These are phyloP conservation scores for Quadriops clusia DNA, from an alignment of 2,888 invertebrate species.

Conservation along the genomic window DNA sequence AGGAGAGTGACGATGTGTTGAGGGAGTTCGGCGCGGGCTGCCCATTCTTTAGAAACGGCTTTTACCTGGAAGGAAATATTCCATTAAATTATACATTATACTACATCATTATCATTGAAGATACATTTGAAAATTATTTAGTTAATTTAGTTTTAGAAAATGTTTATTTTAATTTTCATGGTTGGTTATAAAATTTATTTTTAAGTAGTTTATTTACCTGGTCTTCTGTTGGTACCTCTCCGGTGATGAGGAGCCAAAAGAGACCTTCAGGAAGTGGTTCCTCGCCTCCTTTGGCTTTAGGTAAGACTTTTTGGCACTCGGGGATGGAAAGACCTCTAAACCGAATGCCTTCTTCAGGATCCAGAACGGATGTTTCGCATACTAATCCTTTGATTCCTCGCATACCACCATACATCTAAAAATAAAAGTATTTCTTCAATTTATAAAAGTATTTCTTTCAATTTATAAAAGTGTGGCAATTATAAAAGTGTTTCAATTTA, in stretches of 20 bases:
- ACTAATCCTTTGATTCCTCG: conserved; percentile 89
- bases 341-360: conserved; percentile 89
- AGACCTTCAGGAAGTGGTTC: conserved; percentile 88
- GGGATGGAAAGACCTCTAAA: conserved; percentile 91
- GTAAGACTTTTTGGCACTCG: conserved; percentile 79
- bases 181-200: too few relatives aligned
- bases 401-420: conserved; percentile 88
- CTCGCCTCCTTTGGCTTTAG: conserved; percentile 65
- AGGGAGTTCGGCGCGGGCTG: conserved; percentile 77
- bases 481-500: too few relatives aligned
- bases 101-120: background rate
- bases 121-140: background rate
- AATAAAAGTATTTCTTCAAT: conserved; percentile 6
- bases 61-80: conserved; percentile 42
- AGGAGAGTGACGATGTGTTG: conserved; percentile 86
- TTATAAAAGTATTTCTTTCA: background rate
- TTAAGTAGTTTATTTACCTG: too few relatives aligned
- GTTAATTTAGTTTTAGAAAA: background rate
- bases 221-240: conserved; percentile 70
- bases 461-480: too few relatives aligned
- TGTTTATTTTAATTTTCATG: conserved; percentile 4
- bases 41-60: conserved; percentile 73
- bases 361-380: conserved; percentile 89
- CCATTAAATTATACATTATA: background rate
- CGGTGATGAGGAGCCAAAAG: conserved; percentile 88